Conservation (phyloP, 2,797 vertebrate genomes). For the Oreortyx pictus region DNA sequence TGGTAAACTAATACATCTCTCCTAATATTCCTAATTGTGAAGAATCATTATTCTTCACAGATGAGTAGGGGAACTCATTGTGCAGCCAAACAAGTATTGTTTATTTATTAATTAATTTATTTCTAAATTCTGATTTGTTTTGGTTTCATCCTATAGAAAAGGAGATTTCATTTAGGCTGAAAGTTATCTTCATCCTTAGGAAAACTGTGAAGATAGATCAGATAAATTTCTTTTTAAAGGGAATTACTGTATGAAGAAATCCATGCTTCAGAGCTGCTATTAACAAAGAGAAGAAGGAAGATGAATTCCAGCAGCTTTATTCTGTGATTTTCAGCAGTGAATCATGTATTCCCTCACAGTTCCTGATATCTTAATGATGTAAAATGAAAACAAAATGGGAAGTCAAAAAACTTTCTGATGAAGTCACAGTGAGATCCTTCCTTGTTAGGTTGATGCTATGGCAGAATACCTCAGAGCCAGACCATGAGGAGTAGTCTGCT, state of each 20-base stretch:
- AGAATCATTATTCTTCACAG: not conserved
- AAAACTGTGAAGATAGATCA: not conserved
- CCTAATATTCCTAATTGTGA: too few species aligned
- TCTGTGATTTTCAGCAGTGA: not conserved
- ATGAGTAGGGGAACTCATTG: not conserved
- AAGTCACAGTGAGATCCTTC: not conserved
- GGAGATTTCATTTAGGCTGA: not conserved
- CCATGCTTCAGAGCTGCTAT: not conserved
- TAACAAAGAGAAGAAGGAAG: not conserved
- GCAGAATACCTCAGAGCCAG: not conserved
- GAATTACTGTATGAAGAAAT: not conserved
- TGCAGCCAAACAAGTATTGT: not conserved
- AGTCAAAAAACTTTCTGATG: not conserved
- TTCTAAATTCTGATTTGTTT: not conserved
- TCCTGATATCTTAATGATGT: not conserved
- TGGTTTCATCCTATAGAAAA: not conserved
- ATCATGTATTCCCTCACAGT: not conserved
- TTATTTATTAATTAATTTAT: not conserved
- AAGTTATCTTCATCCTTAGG: not conserved
- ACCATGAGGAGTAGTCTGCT: fast-evolving
- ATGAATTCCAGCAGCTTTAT: not conserved
- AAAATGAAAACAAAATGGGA: not conserved
- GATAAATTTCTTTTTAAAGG: not conserved
- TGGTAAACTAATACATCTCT: not conserved
- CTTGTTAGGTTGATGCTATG: not conserved